Evolutionary conservation across 35 echinoderm and acorn worm genomes (phyloP), one percentile per base, ranked within the genome.

Genomic region (Hemicentrotus pulcherrimus): DNA sequence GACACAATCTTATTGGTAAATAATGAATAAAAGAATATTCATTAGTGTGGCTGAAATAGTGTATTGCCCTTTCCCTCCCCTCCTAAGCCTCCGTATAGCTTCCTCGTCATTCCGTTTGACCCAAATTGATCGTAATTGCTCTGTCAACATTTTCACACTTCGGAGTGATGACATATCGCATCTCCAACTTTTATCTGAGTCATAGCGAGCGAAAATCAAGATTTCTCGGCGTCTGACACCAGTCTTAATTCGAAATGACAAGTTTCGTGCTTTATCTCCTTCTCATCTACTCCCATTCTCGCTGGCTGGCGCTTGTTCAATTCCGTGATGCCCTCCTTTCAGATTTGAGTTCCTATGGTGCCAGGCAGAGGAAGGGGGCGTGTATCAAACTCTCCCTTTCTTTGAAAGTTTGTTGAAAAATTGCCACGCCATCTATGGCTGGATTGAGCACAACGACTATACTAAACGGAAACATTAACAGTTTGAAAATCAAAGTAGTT

Each of bases 81-180:
- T 78, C 65, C 65, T 78, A 78, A 30, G 19, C 65, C 65, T 70
- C 65, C 65, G 19, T 78, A 78, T 78, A 78, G 65, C 65, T 78
- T 78, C 65, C 65, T 22, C 65, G 65, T 78, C 65, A 78, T 78
- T n/a, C 65, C 65, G 65, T 78, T 78, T 78, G 65, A 78, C 65
- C 65, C 65, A 78, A 78, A 78, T 78, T 78, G 65, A 78, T 78
- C 65, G 65, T 78, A 78, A 78, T 78, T 78, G 65, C 65, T 78
- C 65, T 78, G 65, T 78, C 65, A 78, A 78, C 65, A 78, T 78
- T 78, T 22, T 78, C 65, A 78, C 65, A 78, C 65, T 78, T 78
- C 28, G 22, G 65, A 78, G 65, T 78, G 65, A n/a, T 78, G 65
- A 78, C 65, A 78, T 78, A 78, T 78, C 65, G 65, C 19, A 78